phyloP scores from a whole-genome alignment of 2,888 invertebrate species.

The Melolontha melolontha region DNA sequence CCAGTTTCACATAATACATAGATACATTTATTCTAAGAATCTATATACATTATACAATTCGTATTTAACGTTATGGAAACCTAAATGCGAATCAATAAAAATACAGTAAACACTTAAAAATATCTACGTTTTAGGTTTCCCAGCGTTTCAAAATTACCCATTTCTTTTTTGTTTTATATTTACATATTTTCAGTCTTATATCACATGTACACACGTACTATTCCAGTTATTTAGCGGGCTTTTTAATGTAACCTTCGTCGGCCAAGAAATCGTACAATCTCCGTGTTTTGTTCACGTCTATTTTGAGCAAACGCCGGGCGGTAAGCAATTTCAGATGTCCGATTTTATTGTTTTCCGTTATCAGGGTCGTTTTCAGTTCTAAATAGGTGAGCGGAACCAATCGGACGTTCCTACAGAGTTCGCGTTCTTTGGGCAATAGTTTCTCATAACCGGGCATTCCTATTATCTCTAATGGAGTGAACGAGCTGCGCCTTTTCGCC shows the following conservation, averaged over 20 bases:
- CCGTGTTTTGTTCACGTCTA: constrained; percentile 93
- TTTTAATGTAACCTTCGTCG: constrained; percentile 78
- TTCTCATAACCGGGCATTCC: constrained; percentile 84
- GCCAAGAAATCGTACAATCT: constrained; percentile 85
- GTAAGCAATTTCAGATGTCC: constrained; percentile 83
- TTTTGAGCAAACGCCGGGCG: constrained; percentile 86
- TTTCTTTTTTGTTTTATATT: too few species aligned
- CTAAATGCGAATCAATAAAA: too few species aligned
- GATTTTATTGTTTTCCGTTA: constrained; percentile 80
- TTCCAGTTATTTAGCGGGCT: constrained; percentile 57
- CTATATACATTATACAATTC: too few species aligned
- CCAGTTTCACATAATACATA: too few species aligned
- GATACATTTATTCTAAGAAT: too few species aligned
- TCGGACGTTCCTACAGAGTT: constrained; percentile 81
- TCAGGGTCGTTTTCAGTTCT: constrained; percentile 80
- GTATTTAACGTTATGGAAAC: too few species aligned
- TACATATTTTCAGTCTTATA: too few species aligned
- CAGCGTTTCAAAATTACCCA: too few species aligned
- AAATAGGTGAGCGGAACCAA: constrained; percentile 83
- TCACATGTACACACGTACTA: too few species aligned
- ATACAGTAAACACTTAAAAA: too few species aligned
- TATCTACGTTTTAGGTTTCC: too few species aligned
- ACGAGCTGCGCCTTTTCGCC: constrained; percentile 62
- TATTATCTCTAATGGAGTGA: constrained; percentile 74
- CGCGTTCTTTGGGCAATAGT: constrained; percentile 76